Evolutionary conservation across 2,113 vertebrate genomes (phyloP).

Genomic region (Catharus fuscescens): DNA sequence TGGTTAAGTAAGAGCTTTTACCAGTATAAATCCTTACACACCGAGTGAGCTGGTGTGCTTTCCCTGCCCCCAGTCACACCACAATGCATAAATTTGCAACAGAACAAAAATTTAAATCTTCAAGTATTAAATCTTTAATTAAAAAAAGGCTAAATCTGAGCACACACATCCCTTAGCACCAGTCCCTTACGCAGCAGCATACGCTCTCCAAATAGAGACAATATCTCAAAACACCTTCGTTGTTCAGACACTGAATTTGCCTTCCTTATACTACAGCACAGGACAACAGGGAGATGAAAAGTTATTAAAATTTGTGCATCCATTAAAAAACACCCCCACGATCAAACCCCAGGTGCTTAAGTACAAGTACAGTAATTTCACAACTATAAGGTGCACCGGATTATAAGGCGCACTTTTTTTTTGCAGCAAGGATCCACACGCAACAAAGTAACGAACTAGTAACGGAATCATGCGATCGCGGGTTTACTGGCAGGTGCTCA

Average conservation of each 20-base stretch:
- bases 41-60: not conserved
- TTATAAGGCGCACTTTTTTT: too few relatives aligned
- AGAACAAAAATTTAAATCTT: not conserved
- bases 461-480: too few relatives aligned
- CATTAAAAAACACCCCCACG: not conserved
- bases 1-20: not conserved
- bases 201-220: not conserved
- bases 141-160: not conserved
- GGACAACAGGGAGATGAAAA: not conserved
- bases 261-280: not conserved
- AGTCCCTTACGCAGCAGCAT: not conserved
- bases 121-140: not conserved
- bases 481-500: too few relatives aligned
- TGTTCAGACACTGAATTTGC: not conserved
- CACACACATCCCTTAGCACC: not conserved
- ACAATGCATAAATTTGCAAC: not conserved
- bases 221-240: accelerated
- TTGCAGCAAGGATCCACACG: too few relatives aligned
- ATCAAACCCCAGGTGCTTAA: not conserved
- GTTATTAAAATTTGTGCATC: not conserved
- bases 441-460: too few relatives aligned
- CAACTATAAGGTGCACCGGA: too few relatives aligned
- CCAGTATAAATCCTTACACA: not conserved
- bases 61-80: not conserved
- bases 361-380: not conserved